Evolutionary conservation across 1,140 invertebrate species (phyloP).

Genomic region (Asbolus verrucosus): DNA sequence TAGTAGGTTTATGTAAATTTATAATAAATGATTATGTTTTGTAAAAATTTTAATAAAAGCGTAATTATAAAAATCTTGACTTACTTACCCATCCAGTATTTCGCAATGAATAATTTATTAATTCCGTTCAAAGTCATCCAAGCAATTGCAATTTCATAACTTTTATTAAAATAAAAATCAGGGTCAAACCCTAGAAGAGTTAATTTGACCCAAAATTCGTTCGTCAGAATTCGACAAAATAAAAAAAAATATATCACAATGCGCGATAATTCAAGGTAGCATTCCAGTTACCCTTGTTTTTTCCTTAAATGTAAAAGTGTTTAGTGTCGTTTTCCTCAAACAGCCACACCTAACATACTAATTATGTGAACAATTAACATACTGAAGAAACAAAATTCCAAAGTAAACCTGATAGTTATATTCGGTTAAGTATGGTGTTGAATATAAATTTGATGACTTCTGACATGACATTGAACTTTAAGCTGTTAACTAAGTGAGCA

Average conservation of each 20-base stretch:
- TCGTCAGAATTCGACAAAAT: slow-evolving; percentile 3
- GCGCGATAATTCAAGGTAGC: slow-evolving; percentile 45
- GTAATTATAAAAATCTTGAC: slow-evolving; percentile 19
- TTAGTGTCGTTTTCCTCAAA: slow-evolving; percentile 23
- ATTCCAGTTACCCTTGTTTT: slow-evolving; percentile 50
- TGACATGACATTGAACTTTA: slow-evolving; percentile 47
- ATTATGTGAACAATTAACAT: slow-evolving; percentile 27
- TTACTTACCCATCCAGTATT: slow-evolving; percentile 8
- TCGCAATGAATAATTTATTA: too few species aligned
- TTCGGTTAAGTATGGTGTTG: background rate
- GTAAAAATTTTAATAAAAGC: slow-evolving; percentile 40
- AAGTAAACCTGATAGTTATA: slow-evolving; percentile 2
- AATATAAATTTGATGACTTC: slow-evolving; percentile 4
- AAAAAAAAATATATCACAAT: too few species aligned
- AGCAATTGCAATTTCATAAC: too few species aligned
- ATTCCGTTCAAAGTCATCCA: too few species aligned
- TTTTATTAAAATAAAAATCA: slow-evolving; percentile 2
- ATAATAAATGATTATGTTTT: slow-evolving; percentile 40
- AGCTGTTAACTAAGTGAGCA: background rate
- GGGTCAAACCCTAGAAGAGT: slow-evolving; percentile 7
- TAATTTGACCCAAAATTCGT: background rate
- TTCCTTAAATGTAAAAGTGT: slow-evolving; percentile 21
- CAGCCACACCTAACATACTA: slow-evolving; percentile 15
- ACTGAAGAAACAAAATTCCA: slow-evolving; percentile 32
- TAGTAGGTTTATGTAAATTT: slow-evolving; percentile 52